Evolutionary conservation across 2,113 vertebrate genomes (phyloP).

Genomic region (Nesoenas mayeri): DNA sequence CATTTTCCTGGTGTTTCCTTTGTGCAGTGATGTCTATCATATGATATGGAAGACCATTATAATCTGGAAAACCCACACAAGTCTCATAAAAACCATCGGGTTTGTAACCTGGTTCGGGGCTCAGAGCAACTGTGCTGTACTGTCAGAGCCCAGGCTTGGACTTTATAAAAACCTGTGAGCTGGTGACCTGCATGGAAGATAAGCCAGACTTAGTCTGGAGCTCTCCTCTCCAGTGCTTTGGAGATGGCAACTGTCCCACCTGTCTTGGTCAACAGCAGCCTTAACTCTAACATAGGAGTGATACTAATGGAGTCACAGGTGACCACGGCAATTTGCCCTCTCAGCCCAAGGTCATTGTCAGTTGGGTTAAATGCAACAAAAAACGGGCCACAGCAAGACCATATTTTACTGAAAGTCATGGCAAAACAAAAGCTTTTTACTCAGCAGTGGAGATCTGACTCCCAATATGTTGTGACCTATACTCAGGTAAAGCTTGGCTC

Average conservation of each 20-base stretch:
- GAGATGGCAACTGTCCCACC: not conserved
- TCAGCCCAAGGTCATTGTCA: not conserved
- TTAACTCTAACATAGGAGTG: not conserved
- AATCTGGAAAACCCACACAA: not conserved
- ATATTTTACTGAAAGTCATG: not conserved
- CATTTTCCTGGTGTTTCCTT: not conserved
- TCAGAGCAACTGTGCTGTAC: not conserved
- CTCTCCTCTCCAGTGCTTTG: not conserved
- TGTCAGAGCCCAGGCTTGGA: not conserved
- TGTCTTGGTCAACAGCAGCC: not conserved
- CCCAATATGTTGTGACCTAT: not conserved
- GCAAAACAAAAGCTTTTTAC: not conserved
- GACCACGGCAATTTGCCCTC: not conserved
- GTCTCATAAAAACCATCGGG: too few species aligned
- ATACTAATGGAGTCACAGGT: not conserved
- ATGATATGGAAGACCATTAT: not conserved
- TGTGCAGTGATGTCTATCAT: not conserved
- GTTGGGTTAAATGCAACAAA: not conserved
- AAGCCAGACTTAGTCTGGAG: not conserved
- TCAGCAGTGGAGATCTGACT: not conserved
- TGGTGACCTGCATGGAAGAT: not conserved
- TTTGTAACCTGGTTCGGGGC: not conserved
- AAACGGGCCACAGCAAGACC: not conserved
- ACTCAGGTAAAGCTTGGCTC: constrained; percentile 14
- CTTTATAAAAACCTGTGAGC: accelerated